A percentile compares a stretch with the other conserved stretches of the same genome.
These are phyloP conservation scores for Eledone cirrhosa DNA, from an alignment of 2,888 invertebrate species.

Conservation along the genomic window DNA sequence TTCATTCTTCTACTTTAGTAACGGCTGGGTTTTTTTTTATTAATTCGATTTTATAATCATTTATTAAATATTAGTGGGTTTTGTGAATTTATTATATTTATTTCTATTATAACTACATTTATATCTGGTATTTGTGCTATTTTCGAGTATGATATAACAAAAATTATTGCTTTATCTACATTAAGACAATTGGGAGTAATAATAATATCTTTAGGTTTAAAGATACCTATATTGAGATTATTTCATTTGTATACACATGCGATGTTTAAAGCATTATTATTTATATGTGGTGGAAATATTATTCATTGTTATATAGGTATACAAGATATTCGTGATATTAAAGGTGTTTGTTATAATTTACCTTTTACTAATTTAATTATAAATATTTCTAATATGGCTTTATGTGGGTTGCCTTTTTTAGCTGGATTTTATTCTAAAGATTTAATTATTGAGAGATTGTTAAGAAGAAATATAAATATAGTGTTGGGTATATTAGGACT, in stretches of 20 bases:
- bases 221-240: conserved; percentile 72
- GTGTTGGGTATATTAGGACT: conserved; percentile 22
- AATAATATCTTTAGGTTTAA: conserved; percentile 74
- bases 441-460: conserved; percentile 44
- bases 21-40: conserved; percentile 80
- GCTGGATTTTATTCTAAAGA: conserved; percentile 61
- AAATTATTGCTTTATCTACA: conserved; percentile 81
- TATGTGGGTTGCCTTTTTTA: conserved; percentile 55
- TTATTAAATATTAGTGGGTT: conserved; percentile 66
- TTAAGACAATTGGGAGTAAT: conserved; percentile 81
- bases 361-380: conserved; percentile 47
- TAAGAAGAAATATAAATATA: conserved; percentile 16
- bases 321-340: conserved; percentile 75
- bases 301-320: conserved; percentile 75
- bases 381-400: conserved; percentile 41
- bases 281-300: conserved; percentile 77
- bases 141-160: conserved; percentile 74
- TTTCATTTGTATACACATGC: conserved; percentile 80
- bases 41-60: conserved; percentile 76
- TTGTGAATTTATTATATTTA: conserved; percentile 61
- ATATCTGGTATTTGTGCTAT: conserved; percentile 63
- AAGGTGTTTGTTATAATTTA: conserved; percentile 39
- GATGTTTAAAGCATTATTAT: conserved; percentile 80
- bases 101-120: conserved; percentile 64
- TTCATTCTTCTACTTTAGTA: conserved; percentile 80